Conservation (phyloP, 2,888 invertebrate genomes). For the Coenonympha glycerion region DNA sequence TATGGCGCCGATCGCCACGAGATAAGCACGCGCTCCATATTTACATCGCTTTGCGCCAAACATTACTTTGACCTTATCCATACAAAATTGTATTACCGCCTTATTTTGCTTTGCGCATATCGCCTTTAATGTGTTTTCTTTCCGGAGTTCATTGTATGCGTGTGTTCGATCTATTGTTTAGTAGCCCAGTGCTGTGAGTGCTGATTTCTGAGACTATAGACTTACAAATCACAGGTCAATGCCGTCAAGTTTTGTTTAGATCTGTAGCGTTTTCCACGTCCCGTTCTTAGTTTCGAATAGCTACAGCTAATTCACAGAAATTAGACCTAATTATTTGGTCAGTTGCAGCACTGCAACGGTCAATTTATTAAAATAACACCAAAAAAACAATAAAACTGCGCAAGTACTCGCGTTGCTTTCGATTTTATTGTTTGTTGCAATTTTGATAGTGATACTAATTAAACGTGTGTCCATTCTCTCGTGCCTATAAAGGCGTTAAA, state of each 20-base stretch:
- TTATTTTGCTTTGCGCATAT: slow-evolving; percentile 23
- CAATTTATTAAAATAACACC: background rate
- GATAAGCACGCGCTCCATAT: slow-evolving; percentile 62
- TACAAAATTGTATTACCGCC: background rate
- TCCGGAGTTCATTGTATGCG: background rate
- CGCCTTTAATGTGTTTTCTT: slow-evolving; percentile 19
- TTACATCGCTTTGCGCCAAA: slow-evolving; percentile 38
- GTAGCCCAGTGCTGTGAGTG: slow-evolving; percentile 55
- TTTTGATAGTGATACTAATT: background rate
- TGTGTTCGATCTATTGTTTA: slow-evolving; percentile 20
- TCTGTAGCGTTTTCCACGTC: slow-evolving; percentile 35
- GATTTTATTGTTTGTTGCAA: slow-evolving; percentile 1
- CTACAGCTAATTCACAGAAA: slow-evolving; percentile 7
- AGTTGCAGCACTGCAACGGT: slow-evolving; percentile 1
- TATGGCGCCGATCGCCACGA: slow-evolving; percentile 70
- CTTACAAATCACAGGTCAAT: slow-evolving; percentile 41
- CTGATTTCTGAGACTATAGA: slow-evolving; percentile 29
- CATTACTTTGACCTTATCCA: slow-evolving; percentile 13
- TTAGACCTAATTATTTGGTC: slow-evolving; percentile 16
- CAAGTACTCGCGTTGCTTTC: slow-evolving; percentile 4
- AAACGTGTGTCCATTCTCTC: slow-evolving; percentile 7
- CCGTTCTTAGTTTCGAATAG: slow-evolving; percentile 16
- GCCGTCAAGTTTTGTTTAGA: slow-evolving; percentile 37
- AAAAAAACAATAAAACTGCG: slow-evolving; percentile 5
- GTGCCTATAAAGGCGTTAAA: slow-evolving; percentile 8